A percentile compares a stretch with the other conserved stretches of the same genome.
These are phyloP conservation scores for Mesorhabditis spiculigera DNA, from an alignment of 2,888 invertebrate species.

Conservation along the genomic window DNA sequence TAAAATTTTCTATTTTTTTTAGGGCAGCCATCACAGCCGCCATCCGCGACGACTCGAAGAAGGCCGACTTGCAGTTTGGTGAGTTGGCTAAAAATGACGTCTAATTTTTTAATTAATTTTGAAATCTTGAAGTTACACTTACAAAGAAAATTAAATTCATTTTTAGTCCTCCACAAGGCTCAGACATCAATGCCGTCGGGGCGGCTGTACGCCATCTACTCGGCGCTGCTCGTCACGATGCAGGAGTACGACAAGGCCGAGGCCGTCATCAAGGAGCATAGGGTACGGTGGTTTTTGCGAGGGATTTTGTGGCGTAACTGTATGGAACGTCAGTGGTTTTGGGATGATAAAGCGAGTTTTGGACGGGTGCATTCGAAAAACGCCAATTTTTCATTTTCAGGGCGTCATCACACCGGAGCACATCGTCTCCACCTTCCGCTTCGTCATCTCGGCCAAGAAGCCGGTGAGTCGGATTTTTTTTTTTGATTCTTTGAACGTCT, in stretches of 20 bases:
- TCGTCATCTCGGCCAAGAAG: neutral
- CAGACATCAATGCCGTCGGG: conserved; percentile 35
- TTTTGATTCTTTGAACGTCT: no score
- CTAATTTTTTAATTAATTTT: neutral
- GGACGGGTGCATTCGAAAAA: no score
- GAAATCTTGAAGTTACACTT: neutral
- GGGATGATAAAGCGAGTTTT: no score
- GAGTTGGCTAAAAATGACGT: conserved; percentile 5
- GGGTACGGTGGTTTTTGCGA: neutral
- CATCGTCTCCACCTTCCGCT: conserved; percentile 1
- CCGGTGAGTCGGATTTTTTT: neutral
- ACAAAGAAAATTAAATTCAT: neutral
- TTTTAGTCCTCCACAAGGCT: conserved; percentile 40
- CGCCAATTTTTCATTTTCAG: neutral
- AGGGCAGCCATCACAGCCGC: conserved; percentile 10
- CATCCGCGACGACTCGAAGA: conserved; percentile 11
- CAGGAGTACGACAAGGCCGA: conserved; percentile 29
- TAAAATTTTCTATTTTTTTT: conserved; percentile 4
- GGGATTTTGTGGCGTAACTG: no score
- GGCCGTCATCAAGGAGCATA: conserved; percentile 11
- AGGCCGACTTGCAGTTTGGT: conserved; percentile 34
- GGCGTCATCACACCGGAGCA: neutral
- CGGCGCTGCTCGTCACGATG: conserved; percentile 31
- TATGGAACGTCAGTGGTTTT: no score
- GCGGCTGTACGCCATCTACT: conserved; percentile 29